These are phyloP conservation scores for Sebastes nivosus DNA, from an alignment of 2,797 vertebrate species.

Conservation along the genomic window DNA sequence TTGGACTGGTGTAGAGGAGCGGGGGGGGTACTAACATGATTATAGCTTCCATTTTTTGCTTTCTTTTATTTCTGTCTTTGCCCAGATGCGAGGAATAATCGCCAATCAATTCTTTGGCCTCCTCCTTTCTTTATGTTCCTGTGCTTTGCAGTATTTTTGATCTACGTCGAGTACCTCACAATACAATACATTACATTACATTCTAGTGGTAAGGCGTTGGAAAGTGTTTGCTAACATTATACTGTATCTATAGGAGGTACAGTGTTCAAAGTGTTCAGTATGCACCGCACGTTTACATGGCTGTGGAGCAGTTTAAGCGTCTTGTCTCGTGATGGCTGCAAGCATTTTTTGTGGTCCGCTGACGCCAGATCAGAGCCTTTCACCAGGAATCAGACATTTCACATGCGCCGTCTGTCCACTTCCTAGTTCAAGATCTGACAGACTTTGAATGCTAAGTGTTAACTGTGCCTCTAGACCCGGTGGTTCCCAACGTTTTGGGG, in stretches of 20 bases:
- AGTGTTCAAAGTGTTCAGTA: background rate
- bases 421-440: background rate
- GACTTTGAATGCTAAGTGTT: background rate
- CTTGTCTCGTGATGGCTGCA: background rate
- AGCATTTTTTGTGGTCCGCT: conserved; percentile 6
- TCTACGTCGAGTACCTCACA: background rate
- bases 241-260: background rate
- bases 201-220: background rate
- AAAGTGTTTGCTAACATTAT: background rate
- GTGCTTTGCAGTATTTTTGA: conserved; percentile 25
- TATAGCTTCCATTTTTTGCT: conserved; percentile 84
- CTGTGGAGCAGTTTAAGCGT: background rate
- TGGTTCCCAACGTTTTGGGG: background rate
- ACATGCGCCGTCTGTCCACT: background rate
- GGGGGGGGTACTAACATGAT: conserved; percentile 81
- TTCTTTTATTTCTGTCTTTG: conserved; percentile 77
- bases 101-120: conserved; percentile 70
- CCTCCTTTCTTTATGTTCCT: conserved; percentile 54
- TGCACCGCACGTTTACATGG: too few relatives aligned
- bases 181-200: background rate
- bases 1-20: conserved; percentile 56
- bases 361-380: background rate
- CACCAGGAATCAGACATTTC: background rate
- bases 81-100: conserved; percentile 76
- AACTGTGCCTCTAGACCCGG: background rate